These are phyloP conservation scores for Ammodytes dubius DNA, from an alignment of 2,113 vertebrate genomes.

Conservation along the genomic window DNA sequence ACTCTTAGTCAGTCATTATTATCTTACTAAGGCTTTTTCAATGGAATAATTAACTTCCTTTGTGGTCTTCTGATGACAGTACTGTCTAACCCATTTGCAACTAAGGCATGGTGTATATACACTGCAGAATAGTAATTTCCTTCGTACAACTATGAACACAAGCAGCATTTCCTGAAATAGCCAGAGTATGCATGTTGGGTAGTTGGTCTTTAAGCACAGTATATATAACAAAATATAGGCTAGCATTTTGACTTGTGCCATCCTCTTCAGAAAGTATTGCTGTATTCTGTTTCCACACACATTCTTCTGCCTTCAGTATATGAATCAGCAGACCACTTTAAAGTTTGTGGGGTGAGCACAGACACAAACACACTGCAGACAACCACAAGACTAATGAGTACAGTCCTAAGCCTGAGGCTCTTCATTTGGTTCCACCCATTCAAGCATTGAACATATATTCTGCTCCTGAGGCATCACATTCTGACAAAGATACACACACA, in stretches of 20 bases:
- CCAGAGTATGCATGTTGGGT: background rate
- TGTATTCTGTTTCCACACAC: background rate
- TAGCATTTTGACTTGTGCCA: background rate
- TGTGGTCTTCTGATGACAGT: background rate
- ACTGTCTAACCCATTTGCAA: background rate
- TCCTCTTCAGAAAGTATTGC: background rate
- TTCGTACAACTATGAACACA: background rate
- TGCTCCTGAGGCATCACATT: conserved; percentile 26
- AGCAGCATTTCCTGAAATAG: background rate
- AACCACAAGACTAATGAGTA: conserved; percentile 48
- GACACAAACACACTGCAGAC: conserved; percentile 13
- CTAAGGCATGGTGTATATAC: background rate
- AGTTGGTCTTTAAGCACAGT: background rate
- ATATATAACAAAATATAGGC: background rate
- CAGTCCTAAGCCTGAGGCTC: conserved; percentile 33
- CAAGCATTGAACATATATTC: conserved; percentile 38
- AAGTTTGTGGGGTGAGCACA: conserved; percentile 2
- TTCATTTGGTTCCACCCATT: conserved; percentile 52
- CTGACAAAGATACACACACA: conserved; percentile 44
- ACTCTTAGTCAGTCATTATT: conserved; percentile 4
- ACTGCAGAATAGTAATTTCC: background rate
- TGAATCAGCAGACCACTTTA: conserved; percentile 18
- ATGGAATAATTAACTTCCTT: conserved; percentile 9
- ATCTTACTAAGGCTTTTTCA: conserved; percentile 20
- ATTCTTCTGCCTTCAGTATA: background rate